A percentile compares a stretch with the other conserved stretches of the same genome.
Evolutionary conservation across 2,888 invertebrate species (phyloP).

Genomic region (Cheilosia variabilis): DNA sequence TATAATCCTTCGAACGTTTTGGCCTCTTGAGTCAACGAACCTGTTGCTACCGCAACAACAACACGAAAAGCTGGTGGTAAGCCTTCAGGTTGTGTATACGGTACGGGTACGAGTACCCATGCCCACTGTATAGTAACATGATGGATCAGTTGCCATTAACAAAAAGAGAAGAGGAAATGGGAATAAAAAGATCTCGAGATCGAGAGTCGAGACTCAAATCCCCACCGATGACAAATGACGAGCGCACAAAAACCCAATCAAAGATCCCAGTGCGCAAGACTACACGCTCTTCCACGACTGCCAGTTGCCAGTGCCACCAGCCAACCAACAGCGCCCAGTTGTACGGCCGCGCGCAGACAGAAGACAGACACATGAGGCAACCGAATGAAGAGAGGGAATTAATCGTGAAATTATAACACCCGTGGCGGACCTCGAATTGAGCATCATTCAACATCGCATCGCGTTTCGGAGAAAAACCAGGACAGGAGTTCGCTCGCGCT

Average conservation of each 20-base stretch:
- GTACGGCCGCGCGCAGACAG: conserved; percentile 48
- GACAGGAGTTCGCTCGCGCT: conserved; percentile 35
- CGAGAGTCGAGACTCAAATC: conserved; percentile 74
- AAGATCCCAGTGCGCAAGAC: conserved; percentile 61
- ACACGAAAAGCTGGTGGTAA: conserved; percentile 68
- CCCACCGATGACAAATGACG: conserved; percentile 76
- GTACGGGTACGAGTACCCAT: conserved; percentile 30
- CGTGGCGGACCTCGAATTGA: conserved; percentile 73
- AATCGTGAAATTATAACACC: conserved; percentile 76
- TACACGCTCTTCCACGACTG: conserved; percentile 44
- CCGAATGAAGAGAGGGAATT: conserved; percentile 71
- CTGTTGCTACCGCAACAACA: conserved; percentile 69
- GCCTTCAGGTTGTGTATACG: conserved; percentile 71
- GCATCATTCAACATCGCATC: conserved; percentile 70
- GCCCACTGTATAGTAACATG: conserved; percentile 48
- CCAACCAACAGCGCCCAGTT: conserved; percentile 37
- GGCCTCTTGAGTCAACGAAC: conserved; percentile 75
- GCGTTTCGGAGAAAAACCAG: conserved; percentile 58
- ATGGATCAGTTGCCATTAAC: conserved; percentile 76
- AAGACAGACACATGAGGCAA: conserved; percentile 74
- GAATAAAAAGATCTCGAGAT: conserved; percentile 70
- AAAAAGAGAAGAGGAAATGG: conserved; percentile 72
- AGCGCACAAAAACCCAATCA: conserved; percentile 75
- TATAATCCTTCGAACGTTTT: conserved; percentile 73
- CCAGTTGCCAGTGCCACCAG: conserved; percentile 52